phyloP scores from a whole-genome alignment of 2,113 vertebrate genomes.

The Sturnira hondurensis region DNA sequence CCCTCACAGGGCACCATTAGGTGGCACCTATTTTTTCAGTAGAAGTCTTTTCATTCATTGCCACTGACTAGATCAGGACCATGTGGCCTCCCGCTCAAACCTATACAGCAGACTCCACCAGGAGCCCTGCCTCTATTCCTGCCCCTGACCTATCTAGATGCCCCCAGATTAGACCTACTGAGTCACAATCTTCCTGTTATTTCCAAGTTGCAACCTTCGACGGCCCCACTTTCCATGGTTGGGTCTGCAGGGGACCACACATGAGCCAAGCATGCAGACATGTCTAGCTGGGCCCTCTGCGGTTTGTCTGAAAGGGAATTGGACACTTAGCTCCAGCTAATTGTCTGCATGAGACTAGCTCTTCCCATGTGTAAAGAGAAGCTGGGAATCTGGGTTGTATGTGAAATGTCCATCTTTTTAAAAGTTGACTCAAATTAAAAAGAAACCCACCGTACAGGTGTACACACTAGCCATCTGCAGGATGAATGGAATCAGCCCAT shows the following conservation, averaged over 20 bases:
- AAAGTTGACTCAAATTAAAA: not conserved
- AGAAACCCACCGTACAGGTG: not conserved
- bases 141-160: not conserved
- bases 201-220: not conserved
- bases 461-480: not conserved
- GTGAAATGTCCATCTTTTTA: not conserved
- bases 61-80: not conserved
- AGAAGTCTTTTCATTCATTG: not conserved
- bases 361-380: not conserved
- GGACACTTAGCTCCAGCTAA: not conserved
- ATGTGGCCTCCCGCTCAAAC: not conserved
- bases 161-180: not conserved
- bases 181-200: not conserved
- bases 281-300: not conserved
- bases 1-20: not conserved
- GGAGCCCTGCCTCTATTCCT: not conserved
- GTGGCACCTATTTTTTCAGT: not conserved
- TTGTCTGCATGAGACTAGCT: not conserved
- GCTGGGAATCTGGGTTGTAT: not conserved
- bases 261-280: not conserved
- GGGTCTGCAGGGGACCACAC: not conserved
- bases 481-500: not conserved
- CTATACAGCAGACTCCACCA: not conserved
- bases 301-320: not conserved
- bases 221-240: not conserved